Evolutionary conservation across 37 sponge, comb jelly and placozoan genomes (phyloP).

Genomic region (Haliclona indistincta): DNA sequence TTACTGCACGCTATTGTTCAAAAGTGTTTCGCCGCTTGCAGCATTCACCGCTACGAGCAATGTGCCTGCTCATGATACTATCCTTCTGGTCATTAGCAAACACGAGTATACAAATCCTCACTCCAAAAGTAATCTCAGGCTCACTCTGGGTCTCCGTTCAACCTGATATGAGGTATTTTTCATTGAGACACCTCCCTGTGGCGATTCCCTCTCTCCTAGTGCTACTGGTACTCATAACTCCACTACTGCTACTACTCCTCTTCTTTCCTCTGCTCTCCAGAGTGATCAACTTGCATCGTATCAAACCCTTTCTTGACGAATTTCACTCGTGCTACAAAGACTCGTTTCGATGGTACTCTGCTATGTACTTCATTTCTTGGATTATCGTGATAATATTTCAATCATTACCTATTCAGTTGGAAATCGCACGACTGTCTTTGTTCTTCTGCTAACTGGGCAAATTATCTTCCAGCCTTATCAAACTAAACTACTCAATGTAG

Average conservation of each 20-base stretch:
- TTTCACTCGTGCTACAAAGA: background rate
- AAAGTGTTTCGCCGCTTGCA: background rate
- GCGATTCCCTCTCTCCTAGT: background rate
- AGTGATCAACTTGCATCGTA: background rate
- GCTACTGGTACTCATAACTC: background rate
- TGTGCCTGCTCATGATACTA: background rate
- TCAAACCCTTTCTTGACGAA: constrained; percentile 9
- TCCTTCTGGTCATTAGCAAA: constrained; percentile 2
- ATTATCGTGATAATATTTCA: no score
- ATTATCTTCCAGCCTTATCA: no score
- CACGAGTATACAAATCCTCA: background rate
- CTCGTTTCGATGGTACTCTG: background rate
- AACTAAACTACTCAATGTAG: no score
- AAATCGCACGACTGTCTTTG: no score
- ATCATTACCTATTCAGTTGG: no score
- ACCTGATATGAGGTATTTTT: background rate
- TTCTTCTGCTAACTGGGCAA: no score
- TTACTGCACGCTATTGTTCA: background rate
- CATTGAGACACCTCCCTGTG: background rate
- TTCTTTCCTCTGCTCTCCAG: background rate
- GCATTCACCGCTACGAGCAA: constrained; percentile 1
- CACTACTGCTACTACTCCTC: background rate
- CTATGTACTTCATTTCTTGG: constrained; percentile 2
- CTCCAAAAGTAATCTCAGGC: background rate
- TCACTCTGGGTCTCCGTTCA: background rate